These are phyloP conservation scores for Magallana nippona DNA, from an alignment of 2,888 invertebrate species.

Conservation along the genomic window DNA sequence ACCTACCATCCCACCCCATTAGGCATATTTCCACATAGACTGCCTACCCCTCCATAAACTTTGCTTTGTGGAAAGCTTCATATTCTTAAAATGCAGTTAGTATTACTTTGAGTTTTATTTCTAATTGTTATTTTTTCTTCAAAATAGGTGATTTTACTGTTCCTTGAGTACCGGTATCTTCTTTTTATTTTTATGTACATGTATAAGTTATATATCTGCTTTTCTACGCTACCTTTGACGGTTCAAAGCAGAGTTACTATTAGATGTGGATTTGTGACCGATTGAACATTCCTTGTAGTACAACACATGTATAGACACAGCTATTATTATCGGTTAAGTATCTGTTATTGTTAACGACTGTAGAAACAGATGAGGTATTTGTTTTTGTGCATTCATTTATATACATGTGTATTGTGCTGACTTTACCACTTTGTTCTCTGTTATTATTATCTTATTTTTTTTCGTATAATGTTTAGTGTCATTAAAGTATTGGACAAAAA, in stretches of 20 bases:
- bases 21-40: too few relatives aligned
- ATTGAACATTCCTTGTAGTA: conserved; percentile 19
- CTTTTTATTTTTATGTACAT: too few relatives aligned
- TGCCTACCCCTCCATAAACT: not conserved
- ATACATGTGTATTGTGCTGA: conserved; percentile 16
- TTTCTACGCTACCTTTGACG: not conserved
- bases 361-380: not conserved
- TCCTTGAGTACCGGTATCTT: too few relatives aligned
- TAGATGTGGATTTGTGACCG: not conserved
- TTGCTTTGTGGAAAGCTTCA: too few relatives aligned
- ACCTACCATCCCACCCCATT: too few relatives aligned
- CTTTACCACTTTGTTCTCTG: not conserved
- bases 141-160: too few relatives aligned
- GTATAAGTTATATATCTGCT: not conserved
- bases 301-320: not conserved
- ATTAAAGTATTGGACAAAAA: not conserved
- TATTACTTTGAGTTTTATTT: too few relatives aligned
- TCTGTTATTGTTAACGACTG: conserved; percentile 24
- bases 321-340: not conserved
- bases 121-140: too few relatives aligned
- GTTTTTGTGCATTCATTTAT: conserved; percentile 17
- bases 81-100: too few relatives aligned
- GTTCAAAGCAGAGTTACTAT: not conserved
- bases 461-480: not conserved
- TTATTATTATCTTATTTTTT: too few relatives aligned